A percentile compares a stretch with the other conserved stretches of the same genome.
These are phyloP conservation scores for Eupsilia transversa DNA, from an alignment of 2,888 invertebrate species.

Conservation along the genomic window DNA sequence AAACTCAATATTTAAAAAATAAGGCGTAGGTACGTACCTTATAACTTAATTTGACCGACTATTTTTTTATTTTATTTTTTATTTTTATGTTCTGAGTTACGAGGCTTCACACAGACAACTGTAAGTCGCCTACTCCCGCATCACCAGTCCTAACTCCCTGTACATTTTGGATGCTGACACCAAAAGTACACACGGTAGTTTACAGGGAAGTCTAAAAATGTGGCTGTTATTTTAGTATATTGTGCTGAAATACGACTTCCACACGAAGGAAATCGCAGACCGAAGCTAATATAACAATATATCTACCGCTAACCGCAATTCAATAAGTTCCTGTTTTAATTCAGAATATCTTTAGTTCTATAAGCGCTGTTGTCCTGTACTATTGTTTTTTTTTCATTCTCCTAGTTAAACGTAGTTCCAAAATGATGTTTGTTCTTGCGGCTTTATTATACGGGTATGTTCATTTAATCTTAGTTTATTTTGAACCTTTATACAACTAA, in stretches of 20 bases:
- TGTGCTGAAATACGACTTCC: background rate
- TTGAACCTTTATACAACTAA: background rate
- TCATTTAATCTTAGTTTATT: background rate
- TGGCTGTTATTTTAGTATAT: background rate
- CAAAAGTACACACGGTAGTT: background rate
- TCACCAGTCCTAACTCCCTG: background rate
- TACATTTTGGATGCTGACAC: background rate
- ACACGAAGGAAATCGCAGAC: background rate
- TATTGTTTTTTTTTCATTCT: background rate
- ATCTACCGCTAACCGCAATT: background rate
- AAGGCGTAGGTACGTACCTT: too few species aligned
- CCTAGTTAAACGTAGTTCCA: background rate
- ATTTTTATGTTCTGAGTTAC: too few species aligned
- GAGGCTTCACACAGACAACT: too few species aligned
- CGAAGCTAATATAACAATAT: background rate
- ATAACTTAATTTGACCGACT: too few species aligned
- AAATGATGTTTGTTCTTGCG: background rate
- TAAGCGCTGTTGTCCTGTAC: background rate
- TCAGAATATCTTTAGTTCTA: background rate
- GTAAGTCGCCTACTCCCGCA: background rate
- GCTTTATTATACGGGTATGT: slow-evolving; percentile 23
- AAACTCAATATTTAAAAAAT: too few species aligned
- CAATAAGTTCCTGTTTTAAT: slow-evolving; percentile 2
- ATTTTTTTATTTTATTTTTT: too few species aligned
- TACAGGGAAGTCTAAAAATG: too few species aligned